Conservation (phyloP, 2,888 invertebrate species). For the Drosophila sordidapex region DNA sequence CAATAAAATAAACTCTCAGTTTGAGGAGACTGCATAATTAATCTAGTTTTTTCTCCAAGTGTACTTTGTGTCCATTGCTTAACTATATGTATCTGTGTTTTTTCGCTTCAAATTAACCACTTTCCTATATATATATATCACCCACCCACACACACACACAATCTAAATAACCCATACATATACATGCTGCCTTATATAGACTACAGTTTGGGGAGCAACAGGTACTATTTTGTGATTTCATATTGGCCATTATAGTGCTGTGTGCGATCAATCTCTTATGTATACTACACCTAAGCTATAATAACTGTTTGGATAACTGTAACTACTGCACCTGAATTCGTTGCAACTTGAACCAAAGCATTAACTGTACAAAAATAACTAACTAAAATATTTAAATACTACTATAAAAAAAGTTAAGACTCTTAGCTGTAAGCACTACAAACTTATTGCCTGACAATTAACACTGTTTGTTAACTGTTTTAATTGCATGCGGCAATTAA, state of each 20-base stretch:
- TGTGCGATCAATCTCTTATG: slow-evolving; percentile 85
- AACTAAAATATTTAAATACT: background rate
- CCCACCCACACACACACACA: slow-evolving; percentile 9
- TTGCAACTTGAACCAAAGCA: slow-evolving; percentile 11
- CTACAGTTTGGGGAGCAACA: slow-evolving; percentile 84
- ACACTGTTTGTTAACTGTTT: slow-evolving; percentile 79
- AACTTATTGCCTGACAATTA: slow-evolving; percentile 73
- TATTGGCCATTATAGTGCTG: slow-evolving; percentile 84
- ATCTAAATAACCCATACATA: slow-evolving; percentile 6
- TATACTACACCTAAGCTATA: slow-evolving; percentile 84
- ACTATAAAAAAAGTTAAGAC: slow-evolving; percentile 3
- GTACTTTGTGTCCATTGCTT: slow-evolving; percentile 40
- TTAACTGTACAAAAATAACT: slow-evolving; percentile 49
- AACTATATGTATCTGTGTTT: slow-evolving; percentile 44
- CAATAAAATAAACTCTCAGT: background rate
- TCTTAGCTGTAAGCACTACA: slow-evolving; percentile 50
- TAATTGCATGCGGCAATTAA: slow-evolving; percentile 85
- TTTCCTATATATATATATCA: slow-evolving; percentile 28
- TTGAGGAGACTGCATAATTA: background rate
- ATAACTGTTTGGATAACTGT: slow-evolving; percentile 82
- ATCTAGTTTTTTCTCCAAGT: background rate
- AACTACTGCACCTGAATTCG: slow-evolving; percentile 78
- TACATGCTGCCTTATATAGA: slow-evolving; percentile 63
- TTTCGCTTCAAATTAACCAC: slow-evolving; percentile 42
- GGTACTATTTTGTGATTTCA: slow-evolving; percentile 85